These are phyloP conservation scores for Python bivittatus DNA, from an alignment of 2,113 vertebrate genomes.

Conservation along the genomic window DNA sequence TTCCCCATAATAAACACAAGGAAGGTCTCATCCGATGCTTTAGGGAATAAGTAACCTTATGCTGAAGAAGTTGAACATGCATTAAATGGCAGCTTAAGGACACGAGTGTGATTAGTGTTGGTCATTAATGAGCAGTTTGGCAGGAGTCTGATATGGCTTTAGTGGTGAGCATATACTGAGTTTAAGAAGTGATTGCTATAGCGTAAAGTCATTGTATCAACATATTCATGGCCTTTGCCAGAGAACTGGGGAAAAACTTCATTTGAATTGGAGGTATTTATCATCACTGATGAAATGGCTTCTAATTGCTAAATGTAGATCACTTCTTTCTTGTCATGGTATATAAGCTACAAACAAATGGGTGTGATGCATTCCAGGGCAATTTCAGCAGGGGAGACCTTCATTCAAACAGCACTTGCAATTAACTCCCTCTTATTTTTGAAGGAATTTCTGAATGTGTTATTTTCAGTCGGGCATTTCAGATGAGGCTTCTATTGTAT, in stretches of 20 bases:
- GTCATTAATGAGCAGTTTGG: constrained; percentile 5
- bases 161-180: background rate
- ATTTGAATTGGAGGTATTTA: background rate
- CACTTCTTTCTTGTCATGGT: background rate
- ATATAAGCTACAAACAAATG: background rate
- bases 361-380: background rate
- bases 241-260: background rate
- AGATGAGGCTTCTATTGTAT: background rate
- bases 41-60: background rate
- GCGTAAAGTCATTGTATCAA: constrained; percentile 20
- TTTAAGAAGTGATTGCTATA: background rate
- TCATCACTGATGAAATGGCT: background rate
- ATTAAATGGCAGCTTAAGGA: background rate
- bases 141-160: background rate
- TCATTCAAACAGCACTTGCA: background rate
- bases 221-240: background rate
- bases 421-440: background rate
- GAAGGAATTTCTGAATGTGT: background rate
- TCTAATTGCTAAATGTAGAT: background rate
- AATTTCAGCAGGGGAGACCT: background rate
- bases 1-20: background rate
- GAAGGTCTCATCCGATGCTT: constrained; percentile 13
- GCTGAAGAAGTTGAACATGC: background rate
- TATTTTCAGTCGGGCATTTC: background rate
- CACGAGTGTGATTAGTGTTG: constrained; percentile 2